These are phyloP conservation scores for Ctenopoma multispine DNA, from an alignment of 2,797 vertebrate genomes.

Conservation along the genomic window DNA sequence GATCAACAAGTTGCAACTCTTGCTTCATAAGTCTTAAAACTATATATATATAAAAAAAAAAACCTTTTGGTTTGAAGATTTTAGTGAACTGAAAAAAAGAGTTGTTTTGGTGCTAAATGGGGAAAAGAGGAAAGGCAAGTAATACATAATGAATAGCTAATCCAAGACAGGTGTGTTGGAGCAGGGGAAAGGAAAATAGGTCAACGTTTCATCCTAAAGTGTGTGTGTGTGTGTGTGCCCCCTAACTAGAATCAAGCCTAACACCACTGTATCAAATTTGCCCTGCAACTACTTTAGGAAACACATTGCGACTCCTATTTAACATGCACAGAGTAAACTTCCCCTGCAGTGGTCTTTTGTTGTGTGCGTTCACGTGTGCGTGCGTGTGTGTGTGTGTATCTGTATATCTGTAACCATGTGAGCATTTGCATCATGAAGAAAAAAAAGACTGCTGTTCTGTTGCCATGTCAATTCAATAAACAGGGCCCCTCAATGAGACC, in stretches of 20 bases:
- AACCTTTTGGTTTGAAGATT: not conserved
- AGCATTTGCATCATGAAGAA: conserved; percentile 53
- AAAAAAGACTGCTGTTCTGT: conserved; percentile 51
- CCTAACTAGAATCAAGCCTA: conserved; percentile 35
- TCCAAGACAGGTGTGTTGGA: not conserved
- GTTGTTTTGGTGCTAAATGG: not conserved
- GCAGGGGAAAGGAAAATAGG: conserved; percentile 36
- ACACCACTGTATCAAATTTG: conserved; percentile 69
- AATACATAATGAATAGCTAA: not conserved
- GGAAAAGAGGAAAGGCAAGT: not conserved
- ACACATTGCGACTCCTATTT: conserved; percentile 82
- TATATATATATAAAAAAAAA: conserved; percentile 19
- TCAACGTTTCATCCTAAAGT: conserved; percentile 50
- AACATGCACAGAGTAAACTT: conserved; percentile 78
- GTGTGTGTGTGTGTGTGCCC: not conserved
- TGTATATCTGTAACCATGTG: conserved; percentile 66
- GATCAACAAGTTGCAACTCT: conserved; percentile 30
- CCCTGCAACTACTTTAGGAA: conserved; percentile 54
- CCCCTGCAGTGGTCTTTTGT: conserved; percentile 74
- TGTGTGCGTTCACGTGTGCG: conserved; percentile 46
- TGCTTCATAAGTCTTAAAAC: conserved; percentile 26
- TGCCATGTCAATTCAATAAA: conserved; percentile 57
- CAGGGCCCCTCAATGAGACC: conserved; percentile 51
- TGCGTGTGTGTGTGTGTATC: conserved; percentile 32
- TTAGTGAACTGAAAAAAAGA: not conserved